These are phyloP conservation scores for Clarias batrachus DNA, from an alignment of 2,113 vertebrate species.

Conservation along the genomic window DNA sequence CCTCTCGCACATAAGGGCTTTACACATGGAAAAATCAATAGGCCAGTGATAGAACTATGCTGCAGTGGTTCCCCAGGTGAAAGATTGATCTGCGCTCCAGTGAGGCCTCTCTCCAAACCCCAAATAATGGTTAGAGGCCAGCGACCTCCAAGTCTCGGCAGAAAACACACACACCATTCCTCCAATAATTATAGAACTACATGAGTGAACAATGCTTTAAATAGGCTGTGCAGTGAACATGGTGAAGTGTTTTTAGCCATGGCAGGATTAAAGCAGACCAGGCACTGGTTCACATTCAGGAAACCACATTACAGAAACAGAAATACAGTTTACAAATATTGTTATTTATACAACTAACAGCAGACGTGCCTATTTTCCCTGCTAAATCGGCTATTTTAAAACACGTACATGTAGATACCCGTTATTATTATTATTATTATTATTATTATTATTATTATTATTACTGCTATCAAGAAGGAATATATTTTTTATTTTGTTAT, in stretches of 20 bases:
- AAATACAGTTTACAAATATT: neutral
- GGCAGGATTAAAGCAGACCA: constrained; percentile 12
- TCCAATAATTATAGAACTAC: constrained; percentile 57
- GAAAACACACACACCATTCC: constrained; percentile 57
- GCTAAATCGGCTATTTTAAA: neutral
- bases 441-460: too few relatives aligned
- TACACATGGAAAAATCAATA: constrained; percentile 77
- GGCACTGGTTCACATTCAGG: neutral
- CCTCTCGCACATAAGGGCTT: constrained; percentile 63
- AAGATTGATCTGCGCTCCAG: constrained; percentile 74
- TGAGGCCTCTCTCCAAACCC: constrained; percentile 68
- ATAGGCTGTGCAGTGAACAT: constrained; percentile 41
- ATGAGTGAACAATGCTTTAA: constrained; percentile 56
- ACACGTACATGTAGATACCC: neutral
- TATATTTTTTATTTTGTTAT: neutral
- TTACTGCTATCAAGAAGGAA: too few relatives aligned
- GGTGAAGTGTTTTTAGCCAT: constrained; percentile 39
- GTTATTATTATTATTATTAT: too few relatives aligned
- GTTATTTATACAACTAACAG: neutral
- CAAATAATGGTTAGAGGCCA: constrained; percentile 78
- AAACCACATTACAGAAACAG: constrained; percentile 1
- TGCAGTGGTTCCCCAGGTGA: constrained; percentile 71
- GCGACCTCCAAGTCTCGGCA: constrained; percentile 68
- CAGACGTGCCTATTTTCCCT: neutral
- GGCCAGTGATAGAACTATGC: constrained; percentile 75